These are phyloP conservation scores for Sitta carolinensis DNA, from an alignment of 2,797 vertebrate species.

Conservation along the genomic window DNA sequence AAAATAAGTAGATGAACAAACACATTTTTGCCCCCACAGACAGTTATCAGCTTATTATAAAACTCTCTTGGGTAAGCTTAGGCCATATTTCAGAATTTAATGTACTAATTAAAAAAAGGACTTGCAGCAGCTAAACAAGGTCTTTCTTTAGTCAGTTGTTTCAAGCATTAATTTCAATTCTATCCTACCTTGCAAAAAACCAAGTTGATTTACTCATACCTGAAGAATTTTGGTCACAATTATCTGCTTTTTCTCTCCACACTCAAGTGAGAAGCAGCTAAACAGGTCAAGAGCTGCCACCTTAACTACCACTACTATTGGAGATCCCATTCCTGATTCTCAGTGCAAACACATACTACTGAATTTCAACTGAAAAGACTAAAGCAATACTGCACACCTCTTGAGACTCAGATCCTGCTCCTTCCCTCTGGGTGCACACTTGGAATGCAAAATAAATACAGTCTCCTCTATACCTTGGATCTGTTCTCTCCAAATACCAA, in stretches of 20 bases:
- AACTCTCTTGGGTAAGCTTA: not conserved
- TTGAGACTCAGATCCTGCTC: not conserved
- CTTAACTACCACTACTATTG: not conserved
- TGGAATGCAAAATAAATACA: not conserved
- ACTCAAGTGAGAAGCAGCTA: not conserved
- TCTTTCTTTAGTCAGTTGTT: not conserved
- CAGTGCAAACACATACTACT: not conserved
- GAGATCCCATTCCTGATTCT: not conserved
- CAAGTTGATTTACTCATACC: not conserved
- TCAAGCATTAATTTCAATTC: not conserved
- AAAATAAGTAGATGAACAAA: not conserved
- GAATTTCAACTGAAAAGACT: not conserved
- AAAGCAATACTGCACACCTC: not conserved
- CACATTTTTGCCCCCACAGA: not conserved
- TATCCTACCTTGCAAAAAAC: not conserved
- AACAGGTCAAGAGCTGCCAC: not conserved
- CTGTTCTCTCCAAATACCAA: not conserved
- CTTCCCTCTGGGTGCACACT: not conserved
- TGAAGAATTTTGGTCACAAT: not conserved
- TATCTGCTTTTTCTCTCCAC: not conserved
- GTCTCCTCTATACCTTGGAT: not conserved
- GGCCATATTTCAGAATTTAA: not conserved
- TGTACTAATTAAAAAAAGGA: constrained; percentile 8
- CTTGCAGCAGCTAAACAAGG: not conserved
- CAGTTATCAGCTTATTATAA: not conserved